Conservation (phyloP, 2,797 vertebrate genomes). For the Helicolenus hilgendorfi region DNA sequence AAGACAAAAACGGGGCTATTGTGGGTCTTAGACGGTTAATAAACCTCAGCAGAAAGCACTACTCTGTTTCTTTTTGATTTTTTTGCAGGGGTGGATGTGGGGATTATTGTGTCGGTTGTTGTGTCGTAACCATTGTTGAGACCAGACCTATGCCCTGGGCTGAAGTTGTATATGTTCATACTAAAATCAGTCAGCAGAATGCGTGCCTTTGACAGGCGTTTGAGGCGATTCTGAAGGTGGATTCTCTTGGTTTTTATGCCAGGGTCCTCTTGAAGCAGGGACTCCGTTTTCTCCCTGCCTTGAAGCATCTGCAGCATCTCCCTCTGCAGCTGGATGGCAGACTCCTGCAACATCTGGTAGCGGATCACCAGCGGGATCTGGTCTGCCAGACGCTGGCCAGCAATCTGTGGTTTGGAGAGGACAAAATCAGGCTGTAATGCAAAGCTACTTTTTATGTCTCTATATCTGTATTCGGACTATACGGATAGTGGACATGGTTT, state of each 20-base stretch:
- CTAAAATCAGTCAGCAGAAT: slow-evolving; percentile 35
- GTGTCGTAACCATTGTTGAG: neutral
- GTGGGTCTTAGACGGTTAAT: neutral
- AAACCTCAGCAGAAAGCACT: neutral
- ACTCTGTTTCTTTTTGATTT: neutral
- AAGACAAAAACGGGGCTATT: no score
- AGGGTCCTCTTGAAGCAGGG: slow-evolving; percentile 46
- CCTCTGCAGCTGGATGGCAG: slow-evolving; percentile 74
- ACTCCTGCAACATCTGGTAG: slow-evolving; percentile 85
- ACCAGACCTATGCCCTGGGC: neutral
- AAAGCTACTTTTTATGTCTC: neutral
- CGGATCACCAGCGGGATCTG: slow-evolving; percentile 91
- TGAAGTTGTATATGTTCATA: slow-evolving; percentile 53
- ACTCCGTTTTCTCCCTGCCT: slow-evolving; percentile 67
- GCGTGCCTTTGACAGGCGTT: slow-evolving; percentile 30
- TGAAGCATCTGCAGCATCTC: slow-evolving; percentile 87
- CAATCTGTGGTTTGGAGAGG: slow-evolving; percentile 77
- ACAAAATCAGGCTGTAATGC: neutral
- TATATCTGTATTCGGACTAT: no score
- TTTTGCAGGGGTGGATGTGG: neutral
- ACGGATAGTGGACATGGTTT: neutral
- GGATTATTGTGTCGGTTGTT: neutral
- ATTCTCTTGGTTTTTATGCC: neutral
- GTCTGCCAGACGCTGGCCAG: slow-evolving; percentile 83
- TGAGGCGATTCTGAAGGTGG: neutral